Conservation (phyloP, 2,888 invertebrate genomes). For the Eremobia ochroleuca region DNA sequence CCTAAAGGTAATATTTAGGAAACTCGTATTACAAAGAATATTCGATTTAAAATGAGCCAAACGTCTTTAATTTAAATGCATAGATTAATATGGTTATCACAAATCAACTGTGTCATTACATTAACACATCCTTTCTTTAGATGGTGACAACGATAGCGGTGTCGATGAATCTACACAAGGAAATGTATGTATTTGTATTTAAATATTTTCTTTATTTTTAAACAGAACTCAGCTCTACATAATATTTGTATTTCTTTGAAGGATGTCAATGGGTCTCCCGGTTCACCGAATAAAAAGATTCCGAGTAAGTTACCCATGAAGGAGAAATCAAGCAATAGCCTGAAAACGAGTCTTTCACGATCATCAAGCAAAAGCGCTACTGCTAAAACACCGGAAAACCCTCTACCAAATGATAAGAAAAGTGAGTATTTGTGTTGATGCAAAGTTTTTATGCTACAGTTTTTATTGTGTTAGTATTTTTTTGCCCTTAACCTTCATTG, state of each 20-base stretch:
- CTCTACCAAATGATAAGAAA: slow-evolving; percentile 92
- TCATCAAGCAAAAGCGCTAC: slow-evolving; percentile 92
- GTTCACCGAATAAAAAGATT: slow-evolving; percentile 94
- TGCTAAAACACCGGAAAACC: slow-evolving; percentile 94
- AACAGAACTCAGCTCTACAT: background rate
- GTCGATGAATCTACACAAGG: slow-evolving; percentile 96
- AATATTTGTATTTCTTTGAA: slow-evolving; percentile 68
- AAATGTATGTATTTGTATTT: slow-evolving; percentile 91
- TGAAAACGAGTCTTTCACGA: slow-evolving; percentile 89
- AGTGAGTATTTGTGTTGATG: slow-evolving; percentile 88
- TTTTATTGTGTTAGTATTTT: slow-evolving; percentile 7
- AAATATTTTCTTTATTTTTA: background rate
- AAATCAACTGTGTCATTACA: background rate
- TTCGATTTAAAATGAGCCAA: slow-evolving; percentile 81
- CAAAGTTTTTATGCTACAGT: background rate
- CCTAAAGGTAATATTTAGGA: slow-evolving; percentile 83
- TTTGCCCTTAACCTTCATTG: slow-evolving; percentile 32
- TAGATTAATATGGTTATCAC: slow-evolving; percentile 1
- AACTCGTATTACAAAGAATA: slow-evolving; percentile 1
- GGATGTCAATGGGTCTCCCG: slow-evolving; percentile 93
- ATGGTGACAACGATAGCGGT: slow-evolving; percentile 96
- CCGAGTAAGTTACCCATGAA: slow-evolving; percentile 90
- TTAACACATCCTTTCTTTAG: slow-evolving; percentile 87
- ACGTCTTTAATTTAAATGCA: slow-evolving; percentile 35
- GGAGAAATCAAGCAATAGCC: slow-evolving; percentile 87